These are phyloP conservation scores for Stegostoma tigrinum DNA, from an alignment of 2,113 vertebrate genomes.

Conservation along the genomic window DNA sequence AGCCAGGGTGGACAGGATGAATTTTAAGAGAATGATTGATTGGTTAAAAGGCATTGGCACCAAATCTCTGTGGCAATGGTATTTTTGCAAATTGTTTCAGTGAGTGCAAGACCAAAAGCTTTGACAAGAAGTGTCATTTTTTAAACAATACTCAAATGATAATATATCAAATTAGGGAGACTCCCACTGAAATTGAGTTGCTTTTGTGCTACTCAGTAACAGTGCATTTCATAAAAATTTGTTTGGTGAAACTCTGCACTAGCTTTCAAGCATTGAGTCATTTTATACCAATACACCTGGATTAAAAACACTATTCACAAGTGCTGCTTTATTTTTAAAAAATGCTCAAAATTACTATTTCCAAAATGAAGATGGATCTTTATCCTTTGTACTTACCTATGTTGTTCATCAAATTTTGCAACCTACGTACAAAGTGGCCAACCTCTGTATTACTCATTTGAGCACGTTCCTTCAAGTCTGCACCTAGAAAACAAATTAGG, in stretches of 20 bases:
- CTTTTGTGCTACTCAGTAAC: not conserved
- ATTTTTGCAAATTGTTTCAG: too few species aligned
- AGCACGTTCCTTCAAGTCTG: slow-evolving; percentile 86
- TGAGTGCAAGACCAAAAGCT: too few species aligned
- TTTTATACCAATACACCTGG: not conserved
- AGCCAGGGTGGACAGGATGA: not conserved
- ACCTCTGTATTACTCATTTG: slow-evolving; percentile 72
- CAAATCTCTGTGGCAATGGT: too few species aligned
- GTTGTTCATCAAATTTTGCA: slow-evolving; percentile 81
- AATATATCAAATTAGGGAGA: not conserved
- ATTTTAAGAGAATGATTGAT: not conserved
- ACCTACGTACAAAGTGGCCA: slow-evolving; percentile 71
- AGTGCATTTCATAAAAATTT: not conserved
- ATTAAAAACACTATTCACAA: not conserved
- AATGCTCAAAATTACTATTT: not conserved
- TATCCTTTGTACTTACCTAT: slow-evolving; percentile 63
- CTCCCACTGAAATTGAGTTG: not conserved
- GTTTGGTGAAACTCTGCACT: not conserved
- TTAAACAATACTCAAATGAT: not conserved
- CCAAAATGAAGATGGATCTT: not conserved
- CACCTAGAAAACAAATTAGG: slow-evolving; percentile 58
- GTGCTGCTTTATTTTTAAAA: not conserved
- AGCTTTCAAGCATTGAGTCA: not conserved
- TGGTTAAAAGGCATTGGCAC: too few species aligned
- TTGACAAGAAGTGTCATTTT: too few species aligned